Percentiles rank a stretch among this genome's conserved stretches.
These are phyloP conservation scores for Dreissena polymorpha DNA, from an alignment of 1,140 invertebrate genomes.

Conservation along the genomic window DNA sequence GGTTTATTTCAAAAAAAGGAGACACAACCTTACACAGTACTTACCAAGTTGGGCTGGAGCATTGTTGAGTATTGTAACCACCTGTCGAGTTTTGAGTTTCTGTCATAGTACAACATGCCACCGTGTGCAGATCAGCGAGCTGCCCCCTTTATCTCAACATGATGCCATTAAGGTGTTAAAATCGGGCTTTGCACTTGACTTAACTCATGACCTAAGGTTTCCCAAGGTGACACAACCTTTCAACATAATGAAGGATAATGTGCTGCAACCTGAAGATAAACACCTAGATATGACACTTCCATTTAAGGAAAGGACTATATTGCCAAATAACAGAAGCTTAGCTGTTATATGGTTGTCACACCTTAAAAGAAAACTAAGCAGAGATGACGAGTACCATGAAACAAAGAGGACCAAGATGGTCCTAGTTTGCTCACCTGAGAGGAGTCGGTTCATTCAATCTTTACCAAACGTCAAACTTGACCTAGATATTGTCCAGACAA, in stretches of 20 bases:
- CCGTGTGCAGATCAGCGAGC: constrained; percentile 10
- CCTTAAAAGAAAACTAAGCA: not conserved
- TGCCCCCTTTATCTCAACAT: not conserved
- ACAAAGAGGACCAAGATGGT: too few relatives aligned
- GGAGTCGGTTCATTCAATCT: too few relatives aligned
- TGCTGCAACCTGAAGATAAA: not conserved
- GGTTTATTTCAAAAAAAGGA: too few relatives aligned
- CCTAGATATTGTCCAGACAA: too few relatives aligned
- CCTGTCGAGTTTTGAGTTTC: too few relatives aligned
- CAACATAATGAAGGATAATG: not conserved
- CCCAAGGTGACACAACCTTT: constrained; percentile 9
- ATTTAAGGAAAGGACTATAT: constrained; percentile 10
- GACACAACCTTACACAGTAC: too few relatives aligned
- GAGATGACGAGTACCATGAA: constrained; percentile 23
- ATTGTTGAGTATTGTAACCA: constrained; percentile 26
- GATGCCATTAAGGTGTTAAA: constrained; percentile 1
- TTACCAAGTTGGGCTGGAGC: constrained; percentile 56
- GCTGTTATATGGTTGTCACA: constrained; percentile 1
- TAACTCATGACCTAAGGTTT: not conserved
- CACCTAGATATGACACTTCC: constrained; percentile 21
- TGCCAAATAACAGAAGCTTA: too few relatives aligned
- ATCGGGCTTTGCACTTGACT: not conserved
- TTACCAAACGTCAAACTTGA: too few relatives aligned
- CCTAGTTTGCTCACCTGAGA: too few relatives aligned
- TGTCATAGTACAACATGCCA: constrained; percentile 10